These are phyloP conservation scores for Heliconius ismenius DNA, from an alignment of 2,888 invertebrate species.

Conservation along the genomic window DNA sequence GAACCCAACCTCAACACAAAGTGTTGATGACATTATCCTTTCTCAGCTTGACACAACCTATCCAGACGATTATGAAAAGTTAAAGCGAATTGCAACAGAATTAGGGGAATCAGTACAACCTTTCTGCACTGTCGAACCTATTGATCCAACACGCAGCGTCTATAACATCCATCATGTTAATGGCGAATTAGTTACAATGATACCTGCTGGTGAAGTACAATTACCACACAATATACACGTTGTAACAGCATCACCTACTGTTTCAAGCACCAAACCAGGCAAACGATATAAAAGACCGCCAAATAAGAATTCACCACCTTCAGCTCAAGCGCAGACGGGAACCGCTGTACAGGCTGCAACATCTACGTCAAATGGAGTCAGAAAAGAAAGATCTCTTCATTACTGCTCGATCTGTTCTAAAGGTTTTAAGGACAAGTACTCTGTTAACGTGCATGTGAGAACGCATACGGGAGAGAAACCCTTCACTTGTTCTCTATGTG, in stretches of 20 bases:
- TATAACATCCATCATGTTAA: slow-evolving; percentile 80
- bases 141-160: slow-evolving; percentile 78
- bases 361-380: slow-evolving; percentile 86
- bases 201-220: slow-evolving; percentile 73
- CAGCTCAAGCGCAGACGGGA: slow-evolving; percentile 64
- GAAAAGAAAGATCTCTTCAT: slow-evolving; percentile 93
- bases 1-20: slow-evolving; percentile 82
- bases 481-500: slow-evolving; percentile 96
- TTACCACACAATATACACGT: slow-evolving; percentile 79
- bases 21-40: slow-evolving; percentile 86
- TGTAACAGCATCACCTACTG: slow-evolving; percentile 82
- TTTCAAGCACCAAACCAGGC: slow-evolving; percentile 83
- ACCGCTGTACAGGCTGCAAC: slow-evolving; percentile 78
- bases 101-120: slow-evolving; percentile 89
- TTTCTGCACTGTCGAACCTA: slow-evolving; percentile 83
- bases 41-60: slow-evolving; percentile 86
- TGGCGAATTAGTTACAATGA: slow-evolving; percentile 76
- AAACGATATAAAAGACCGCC: slow-evolving; percentile 87
- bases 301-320: slow-evolving; percentile 76
- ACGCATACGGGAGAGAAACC: slow-evolving; percentile 99
- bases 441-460: slow-evolving; percentile 98
- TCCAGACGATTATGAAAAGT: slow-evolving; percentile 91
- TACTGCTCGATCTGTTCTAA: slow-evolving; percentile 96
- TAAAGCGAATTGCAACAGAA: slow-evolving; percentile 91
- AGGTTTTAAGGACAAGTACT: slow-evolving; percentile 97